phyloP scores from a whole-genome alignment of 2,113 vertebrate species.

The Brachionichthys hirsutus region DNA sequence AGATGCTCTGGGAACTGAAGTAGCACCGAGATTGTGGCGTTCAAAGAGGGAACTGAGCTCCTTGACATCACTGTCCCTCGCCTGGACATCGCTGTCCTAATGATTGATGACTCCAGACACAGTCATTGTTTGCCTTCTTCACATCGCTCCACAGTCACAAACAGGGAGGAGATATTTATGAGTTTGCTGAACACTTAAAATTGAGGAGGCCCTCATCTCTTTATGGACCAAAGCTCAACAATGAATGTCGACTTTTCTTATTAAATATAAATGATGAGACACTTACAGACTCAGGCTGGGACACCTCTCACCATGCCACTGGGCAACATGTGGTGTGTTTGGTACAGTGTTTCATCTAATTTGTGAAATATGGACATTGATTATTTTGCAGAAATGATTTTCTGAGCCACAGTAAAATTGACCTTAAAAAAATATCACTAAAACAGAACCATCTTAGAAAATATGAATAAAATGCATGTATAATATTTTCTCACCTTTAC shows the following conservation, averaged over 20 bases:
- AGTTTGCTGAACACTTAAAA: conserved; percentile 69
- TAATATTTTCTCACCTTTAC: conserved; percentile 33
- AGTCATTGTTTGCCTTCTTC: conserved; percentile 67
- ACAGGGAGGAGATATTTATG: conserved; percentile 58
- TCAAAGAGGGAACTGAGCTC: background rate
- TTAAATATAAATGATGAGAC: too few relatives aligned
- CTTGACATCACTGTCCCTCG: conserved; percentile 1
- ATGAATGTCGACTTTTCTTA: background rate
- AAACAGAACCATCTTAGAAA: background rate
- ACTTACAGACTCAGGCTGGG: too few relatives aligned
- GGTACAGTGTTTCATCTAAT: background rate
- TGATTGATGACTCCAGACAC: conserved; percentile 66
- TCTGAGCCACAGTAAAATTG: too few relatives aligned
- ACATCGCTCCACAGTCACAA: conserved; percentile 28
- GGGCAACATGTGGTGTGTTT: background rate
- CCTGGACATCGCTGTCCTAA: conserved; percentile 42
- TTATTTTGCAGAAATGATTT: too few relatives aligned
- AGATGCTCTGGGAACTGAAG: too few relatives aligned
- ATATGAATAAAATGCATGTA: background rate
- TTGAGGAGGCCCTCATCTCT: conserved; percentile 29
- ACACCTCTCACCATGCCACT: background rate
- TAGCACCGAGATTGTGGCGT: too few relatives aligned
- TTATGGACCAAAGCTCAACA: background rate
- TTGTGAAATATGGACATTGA: background rate
- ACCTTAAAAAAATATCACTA: background rate